These are phyloP conservation scores for Novumbra hubbsi DNA, from an alignment of 2,797 vertebrate genomes.

Conservation along the genomic window DNA sequence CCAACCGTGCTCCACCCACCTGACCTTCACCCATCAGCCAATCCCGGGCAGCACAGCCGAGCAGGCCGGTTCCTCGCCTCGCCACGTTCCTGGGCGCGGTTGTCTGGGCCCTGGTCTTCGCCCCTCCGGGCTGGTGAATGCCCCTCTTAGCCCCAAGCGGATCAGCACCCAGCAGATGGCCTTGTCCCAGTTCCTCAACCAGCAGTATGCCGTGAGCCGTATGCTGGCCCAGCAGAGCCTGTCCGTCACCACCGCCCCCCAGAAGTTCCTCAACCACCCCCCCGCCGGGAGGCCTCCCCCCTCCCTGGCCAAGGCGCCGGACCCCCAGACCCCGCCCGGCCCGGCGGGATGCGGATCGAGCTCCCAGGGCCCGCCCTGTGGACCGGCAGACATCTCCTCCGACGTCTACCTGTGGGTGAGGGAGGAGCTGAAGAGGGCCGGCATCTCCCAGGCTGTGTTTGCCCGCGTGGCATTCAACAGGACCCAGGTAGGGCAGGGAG, in stretches of 20 bases:
- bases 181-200: conserved; percentile 97
- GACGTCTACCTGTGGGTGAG: conserved; percentile 98
- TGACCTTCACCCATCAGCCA: conserved; percentile 73
- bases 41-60: conserved; percentile 87
- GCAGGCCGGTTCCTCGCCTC: conserved; percentile 83
- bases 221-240: conserved; percentile 95
- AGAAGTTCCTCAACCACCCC: conserved; percentile 98
- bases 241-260: conserved; percentile 67
- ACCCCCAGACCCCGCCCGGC: conserved; percentile 73
- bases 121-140: conserved; percentile 87
- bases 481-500: conserved; percentile 86
- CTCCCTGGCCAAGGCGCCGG: conserved; percentile 81
- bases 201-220: conserved; percentile 97
- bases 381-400: conserved; percentile 74
- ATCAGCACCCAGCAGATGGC: conserved; percentile 93
- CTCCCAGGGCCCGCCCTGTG: conserved; percentile 71
- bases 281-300: conserved; percentile 83
- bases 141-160: conserved; percentile 92
- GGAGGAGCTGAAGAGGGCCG: conserved; percentile 96
- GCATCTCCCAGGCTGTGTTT: conserved; percentile 98
- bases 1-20: conserved; percentile 80
- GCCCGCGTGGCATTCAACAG: conserved; percentile 99
- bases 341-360: conserved; percentile 65
- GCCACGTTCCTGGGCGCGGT: conserved; percentile 72
- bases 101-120: conserved; percentile 77